Base-by-base conservation (phyloP, 2,113 vertebrate genomes). In the Oophaga pumilio region DNA sequence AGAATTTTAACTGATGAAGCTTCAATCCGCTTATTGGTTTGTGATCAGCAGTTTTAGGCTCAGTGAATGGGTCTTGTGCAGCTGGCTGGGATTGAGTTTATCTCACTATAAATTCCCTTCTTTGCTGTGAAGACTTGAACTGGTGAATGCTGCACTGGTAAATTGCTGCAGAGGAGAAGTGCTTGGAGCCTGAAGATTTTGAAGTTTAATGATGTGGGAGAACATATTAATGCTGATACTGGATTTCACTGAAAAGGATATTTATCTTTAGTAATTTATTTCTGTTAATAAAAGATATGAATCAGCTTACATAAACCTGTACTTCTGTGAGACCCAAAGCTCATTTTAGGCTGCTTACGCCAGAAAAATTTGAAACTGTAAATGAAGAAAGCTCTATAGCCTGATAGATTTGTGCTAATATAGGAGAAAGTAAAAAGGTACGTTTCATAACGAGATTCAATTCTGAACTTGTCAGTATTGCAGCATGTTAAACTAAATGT, bases 201-300 rank as follows among this genome's bases (percentile, higher is more conserved):
- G 79, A 87, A 83, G 86, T 87, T 82, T 87, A 87, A 87, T 82
- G 79, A 87, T 87, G 86, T 87, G 68, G 86, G 78, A 87, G 86
- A 87, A 87, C 69, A 82, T 87, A 82, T 82, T 87, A 87, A 87
- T 87, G 86, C 86, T 82, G 86, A 87, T 87, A 82, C 86, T 83
- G 79, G 66, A 87, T 64, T 87, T 87, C 79, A 83, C 79, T 76
- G 85, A 87, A 87, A 87, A 12, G 86, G 79, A 87, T 82, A 87
- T 87, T 87, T 87, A 87, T 87, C 86, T 87, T 87, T 82, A 83
- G 86, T 82, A 87, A 87, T 87, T 87, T 87, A 87, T 87, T 87
- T 87, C 79, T 82, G n/a, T 71, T 18, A 86, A 86, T 62, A 76
- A 82, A 87, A 76, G 79, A 82, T 82, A 87, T 76, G 43, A 87